Conservation (phyloP, 2,113 vertebrate genomes). For the Ploceus nigricollis region DNA sequence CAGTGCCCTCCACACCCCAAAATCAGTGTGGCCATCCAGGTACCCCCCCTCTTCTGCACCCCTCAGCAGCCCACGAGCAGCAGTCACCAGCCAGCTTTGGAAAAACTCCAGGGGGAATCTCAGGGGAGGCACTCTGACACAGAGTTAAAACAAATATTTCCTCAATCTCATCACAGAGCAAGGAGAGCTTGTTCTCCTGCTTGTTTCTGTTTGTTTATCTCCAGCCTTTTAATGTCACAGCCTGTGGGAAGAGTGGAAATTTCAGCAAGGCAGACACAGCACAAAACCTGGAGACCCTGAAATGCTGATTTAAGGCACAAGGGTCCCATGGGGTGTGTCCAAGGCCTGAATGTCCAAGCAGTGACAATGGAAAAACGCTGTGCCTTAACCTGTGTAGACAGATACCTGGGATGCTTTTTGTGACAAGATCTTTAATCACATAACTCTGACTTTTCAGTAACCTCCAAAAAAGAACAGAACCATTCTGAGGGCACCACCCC, state of each 20-base stretch:
- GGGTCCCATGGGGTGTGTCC: not conserved
- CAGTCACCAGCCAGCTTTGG: not conserved
- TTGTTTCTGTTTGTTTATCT: not conserved
- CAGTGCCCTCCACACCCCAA: not conserved
- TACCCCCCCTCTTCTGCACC: not conserved
- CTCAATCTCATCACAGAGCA: accelerated
- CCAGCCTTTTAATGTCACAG: not conserved
- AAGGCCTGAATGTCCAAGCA: not conserved
- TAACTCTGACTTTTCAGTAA: not conserved
- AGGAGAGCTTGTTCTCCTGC: not conserved
- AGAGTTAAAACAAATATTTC: not conserved
- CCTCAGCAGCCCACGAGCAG: accelerated
- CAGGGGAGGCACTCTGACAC: not conserved
- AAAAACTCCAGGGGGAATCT: not conserved
- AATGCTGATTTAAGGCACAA: not conserved
- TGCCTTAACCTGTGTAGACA: not conserved
- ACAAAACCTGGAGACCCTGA: not conserved
- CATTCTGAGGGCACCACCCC: not conserved
- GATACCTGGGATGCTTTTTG: not conserved
- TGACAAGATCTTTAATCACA: not conserved
- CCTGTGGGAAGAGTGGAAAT: not conserved
- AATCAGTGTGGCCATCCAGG: not conserved
- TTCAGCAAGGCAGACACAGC: not conserved
- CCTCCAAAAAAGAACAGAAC: not conserved
- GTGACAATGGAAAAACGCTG: not conserved